A percentile compares a stretch with the other conserved stretches of the same genome.
These are phyloP conservation scores for Phyllotreta striolata DNA, from an alignment of 2,888 invertebrate genomes.

Conservation along the genomic window DNA sequence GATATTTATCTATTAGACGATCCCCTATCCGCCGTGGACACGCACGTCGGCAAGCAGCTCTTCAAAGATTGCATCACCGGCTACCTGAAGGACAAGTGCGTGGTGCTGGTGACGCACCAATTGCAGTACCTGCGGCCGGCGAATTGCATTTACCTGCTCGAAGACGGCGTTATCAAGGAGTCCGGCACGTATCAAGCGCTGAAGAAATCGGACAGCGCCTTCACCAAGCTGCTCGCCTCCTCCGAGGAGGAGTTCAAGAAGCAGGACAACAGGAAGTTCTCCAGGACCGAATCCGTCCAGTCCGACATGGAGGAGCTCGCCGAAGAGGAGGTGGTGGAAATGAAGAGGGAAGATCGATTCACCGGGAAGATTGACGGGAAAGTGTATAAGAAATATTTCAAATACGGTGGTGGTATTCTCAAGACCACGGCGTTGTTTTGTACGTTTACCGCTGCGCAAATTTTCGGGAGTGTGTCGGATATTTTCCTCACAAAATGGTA, in stretches of 20 bases:
- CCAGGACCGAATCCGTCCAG: conserved; percentile 62
- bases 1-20: conserved; percentile 89
- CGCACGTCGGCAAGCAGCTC: conserved; percentile 84
- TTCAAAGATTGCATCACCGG: conserved; percentile 79
- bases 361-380: conserved; percentile 64
- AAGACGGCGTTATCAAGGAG: conserved; percentile 64
- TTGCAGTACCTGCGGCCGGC: conserved; percentile 70
- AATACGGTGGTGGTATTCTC: conserved; percentile 74
- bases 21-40: conserved; percentile 88
- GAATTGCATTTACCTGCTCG: conserved; percentile 65
- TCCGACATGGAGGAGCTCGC: conserved; percentile 14
- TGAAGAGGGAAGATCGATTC: conserved; percentile 66
- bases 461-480: conserved; percentile 76
- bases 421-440: conserved; percentile 63
- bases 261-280: conserved; percentile 28
- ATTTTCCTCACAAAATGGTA: conserved; percentile 83
- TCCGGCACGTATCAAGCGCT: conserved; percentile 69
- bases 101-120: conserved; percentile 79
- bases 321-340: conserved; percentile 46
- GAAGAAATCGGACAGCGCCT: conserved; percentile 75
- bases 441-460: conserved; percentile 39
- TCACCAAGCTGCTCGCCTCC: conserved; percentile 68
- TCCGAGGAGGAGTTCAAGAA: conserved; percentile 39
- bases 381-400: conserved; percentile 75
- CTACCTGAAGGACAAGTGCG: conserved; percentile 71